Base-by-base conservation (phyloP, 2,113 vertebrate genomes). In the Machaerirhynchus nigripectus region DNA sequence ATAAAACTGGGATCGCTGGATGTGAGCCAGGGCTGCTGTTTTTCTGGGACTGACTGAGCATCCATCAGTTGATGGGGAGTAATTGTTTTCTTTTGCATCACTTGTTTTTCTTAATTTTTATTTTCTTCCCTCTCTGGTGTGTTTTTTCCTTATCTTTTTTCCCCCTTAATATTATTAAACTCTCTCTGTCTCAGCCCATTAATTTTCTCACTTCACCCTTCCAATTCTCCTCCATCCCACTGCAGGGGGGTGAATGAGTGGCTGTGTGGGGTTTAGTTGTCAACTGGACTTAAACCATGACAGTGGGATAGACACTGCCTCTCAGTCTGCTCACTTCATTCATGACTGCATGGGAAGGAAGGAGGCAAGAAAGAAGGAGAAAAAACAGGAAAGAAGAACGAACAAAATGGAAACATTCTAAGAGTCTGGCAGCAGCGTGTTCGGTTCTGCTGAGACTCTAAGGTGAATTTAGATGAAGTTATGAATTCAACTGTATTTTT, bases 51-150 rank as follows among this genome's bases (percentile, higher is more conserved):
- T 73, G 40, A 15, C 7, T 50, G 24, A 67, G 9, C 10, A 68
- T 56, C 0, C 0, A 15, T 56, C 2, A 0, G 17, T 44, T 39
- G 27, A 4, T 61, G 24, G 18, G 33, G 20, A 71, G 26, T 67
- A 55, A 46, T 40, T 77, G 12, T 30, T 49, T 60, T 42, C 23
- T 60, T 85, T 75, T 53, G 15, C 18, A 33, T 33, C 4, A 22
- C 16, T 76, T 64, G 9, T 27, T 80, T 75, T 89, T 59, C 28
- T 50, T 40, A 31, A 16, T 46, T 52, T 89, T 93, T 64, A 7
- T 70, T 64, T 89, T 73, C 27, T 26, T 50, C 15, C 14, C 7
- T 71, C 42, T 64, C 21, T 47, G 5, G 31, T 46, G 16, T 35
- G 26, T 15, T 55, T 35, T 44, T 11, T 2, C 2, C 10, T n/a